phyloP scores from a whole-genome alignment of 1,140 invertebrate species.

The Diorhabda carinulata region DNA sequence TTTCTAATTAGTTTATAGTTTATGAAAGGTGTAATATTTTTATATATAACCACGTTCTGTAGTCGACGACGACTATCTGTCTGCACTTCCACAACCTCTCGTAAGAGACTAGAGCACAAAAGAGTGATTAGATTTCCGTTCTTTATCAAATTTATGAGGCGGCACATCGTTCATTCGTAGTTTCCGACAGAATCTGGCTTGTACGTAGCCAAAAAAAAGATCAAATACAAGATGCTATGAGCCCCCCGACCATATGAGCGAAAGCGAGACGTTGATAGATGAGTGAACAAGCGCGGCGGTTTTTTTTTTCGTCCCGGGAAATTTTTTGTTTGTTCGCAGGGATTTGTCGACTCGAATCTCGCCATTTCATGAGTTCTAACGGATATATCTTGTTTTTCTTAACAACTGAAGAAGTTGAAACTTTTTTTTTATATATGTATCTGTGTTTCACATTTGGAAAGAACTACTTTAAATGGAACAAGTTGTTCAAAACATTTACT shows the following conservation, averaged over 20 bases:
- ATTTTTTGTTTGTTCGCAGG: conserved; percentile 7
- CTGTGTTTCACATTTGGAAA: no score
- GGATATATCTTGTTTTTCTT: background rate
- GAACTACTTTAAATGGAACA: no score
- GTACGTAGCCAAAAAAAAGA: conserved; percentile 7
- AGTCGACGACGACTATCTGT: conserved; percentile 22
- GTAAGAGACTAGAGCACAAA: conserved; percentile 11
- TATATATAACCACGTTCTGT: no score
- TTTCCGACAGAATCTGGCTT: conserved; percentile 25
- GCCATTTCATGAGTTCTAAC: conserved; percentile 8
- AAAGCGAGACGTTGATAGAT: conserved; percentile 15
- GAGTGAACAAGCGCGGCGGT: conserved; percentile 8
- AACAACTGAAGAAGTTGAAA: background rate
- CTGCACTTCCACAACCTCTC: conserved; percentile 5
- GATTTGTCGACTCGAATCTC: conserved; percentile 7
- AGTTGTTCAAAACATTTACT: no score
- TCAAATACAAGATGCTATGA: conserved; percentile 13
- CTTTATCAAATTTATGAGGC: conserved; percentile 41
- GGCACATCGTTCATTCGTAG: conserved; percentile 38
- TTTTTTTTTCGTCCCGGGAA: conserved; percentile 6
- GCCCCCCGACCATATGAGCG: conserved; percentile 10
- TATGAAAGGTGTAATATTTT: no score
- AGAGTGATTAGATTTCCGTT: conserved; percentile 28
- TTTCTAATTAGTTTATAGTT: no score
- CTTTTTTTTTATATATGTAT: no score